A percentile compares a stretch with the other conserved stretches of the same genome.
These are phyloP conservation scores for Aldrovandia affinis DNA, from an alignment of 2,797 vertebrate genomes.

Conservation along the genomic window DNA sequence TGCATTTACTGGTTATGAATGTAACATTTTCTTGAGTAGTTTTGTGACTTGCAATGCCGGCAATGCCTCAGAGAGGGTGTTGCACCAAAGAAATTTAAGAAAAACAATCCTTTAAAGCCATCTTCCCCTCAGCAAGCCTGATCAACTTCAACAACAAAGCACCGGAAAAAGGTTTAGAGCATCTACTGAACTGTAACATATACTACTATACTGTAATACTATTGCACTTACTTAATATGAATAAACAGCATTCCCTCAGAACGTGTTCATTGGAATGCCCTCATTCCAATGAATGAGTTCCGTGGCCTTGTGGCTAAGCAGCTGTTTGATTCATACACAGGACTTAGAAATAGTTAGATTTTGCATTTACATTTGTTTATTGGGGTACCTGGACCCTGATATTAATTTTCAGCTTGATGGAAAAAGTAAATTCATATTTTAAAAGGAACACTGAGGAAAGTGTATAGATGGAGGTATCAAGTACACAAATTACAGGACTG, in stretches of 20 bases:
- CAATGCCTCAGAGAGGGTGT: not conserved
- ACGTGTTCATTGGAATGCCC: not conserved
- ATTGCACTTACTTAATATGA: not conserved
- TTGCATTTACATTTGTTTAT: not conserved
- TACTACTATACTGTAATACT: too few relatives aligned
- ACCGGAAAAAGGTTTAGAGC: not conserved
- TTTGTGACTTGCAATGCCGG: not conserved
- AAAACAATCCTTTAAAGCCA: not conserved
- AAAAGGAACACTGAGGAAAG: too few relatives aligned
- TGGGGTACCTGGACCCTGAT: not conserved
- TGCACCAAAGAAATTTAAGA: not conserved
- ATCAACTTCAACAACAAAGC: not conserved
- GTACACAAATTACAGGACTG: not conserved
- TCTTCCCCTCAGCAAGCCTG: not conserved
- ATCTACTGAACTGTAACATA: not conserved
- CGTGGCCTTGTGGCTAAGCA: not conserved
- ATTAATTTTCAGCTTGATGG: not conserved
- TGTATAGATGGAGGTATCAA: not conserved
- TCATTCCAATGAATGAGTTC: not conserved
- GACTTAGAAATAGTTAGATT: not conserved
- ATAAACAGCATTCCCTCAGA: not conserved
- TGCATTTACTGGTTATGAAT: too few relatives aligned
- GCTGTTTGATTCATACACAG: not conserved
- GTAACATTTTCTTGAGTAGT: not conserved
- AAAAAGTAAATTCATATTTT: not conserved